Evolutionary conservation across 64 coral and sea anemone species (phyloP), one percentile per base, ranked within the genome.

Genomic region (Montipora foliosa): DNA sequence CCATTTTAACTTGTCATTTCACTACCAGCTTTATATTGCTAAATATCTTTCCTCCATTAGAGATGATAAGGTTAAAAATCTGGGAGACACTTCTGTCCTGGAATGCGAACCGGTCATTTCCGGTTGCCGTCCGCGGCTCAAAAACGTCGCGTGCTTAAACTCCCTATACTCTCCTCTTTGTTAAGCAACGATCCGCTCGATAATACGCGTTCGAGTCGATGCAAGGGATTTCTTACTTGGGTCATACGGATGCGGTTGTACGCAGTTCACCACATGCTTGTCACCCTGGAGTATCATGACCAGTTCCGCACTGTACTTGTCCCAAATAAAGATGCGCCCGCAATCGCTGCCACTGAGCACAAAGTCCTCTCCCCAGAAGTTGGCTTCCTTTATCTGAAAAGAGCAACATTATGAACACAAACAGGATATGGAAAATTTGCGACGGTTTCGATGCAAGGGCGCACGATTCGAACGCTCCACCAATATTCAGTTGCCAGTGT

Each of bases 251-350:
- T 99, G 98, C 75, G 98, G 98, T 57, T 99, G 98, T 0, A 99
- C 95, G 44, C 98, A 99, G 44, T 99, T 99, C 8, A 99, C 98
- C 21, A 99, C 95, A 47, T 96, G 98, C 7, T 83, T 92, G 73
- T 99, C 98, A 21, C 98, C 98, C 9, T 99, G 95, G 19, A 99
- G 77, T 64, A 96, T 90, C 79, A 96, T 92, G 16, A 94, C 92
- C 47, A 99, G 71, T 76, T 99, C 95, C 49, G 92, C 78, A 14
- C 84, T 99, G 59, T 99, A 73, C 67, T 94, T 99, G 71, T 96
- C 89, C 98, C 98, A 99, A n/a, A 99, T 94, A 49, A 99, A 99
- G 67, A 99, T 99, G 25, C 98, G 84, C 50, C 98, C 98, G 87
- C 98, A 99, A 47, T 99, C 98, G 87, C 98, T 99, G 16, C 98